These are phyloP conservation scores for Arremon brunneinucha DNA, from an alignment of 2,797 vertebrate species.

Conservation along the genomic window DNA sequence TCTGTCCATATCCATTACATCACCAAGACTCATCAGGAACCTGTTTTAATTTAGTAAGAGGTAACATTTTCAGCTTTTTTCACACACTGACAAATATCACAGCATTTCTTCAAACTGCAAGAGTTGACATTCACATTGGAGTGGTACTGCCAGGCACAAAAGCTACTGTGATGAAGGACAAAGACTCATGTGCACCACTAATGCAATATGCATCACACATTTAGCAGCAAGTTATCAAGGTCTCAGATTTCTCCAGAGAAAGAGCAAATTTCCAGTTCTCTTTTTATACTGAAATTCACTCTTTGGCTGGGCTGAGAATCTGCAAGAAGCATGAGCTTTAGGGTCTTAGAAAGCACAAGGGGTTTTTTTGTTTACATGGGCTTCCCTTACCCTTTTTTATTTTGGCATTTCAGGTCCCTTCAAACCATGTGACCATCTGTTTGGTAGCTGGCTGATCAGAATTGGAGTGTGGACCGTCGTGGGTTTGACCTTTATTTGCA, in stretches of 20 bases:
- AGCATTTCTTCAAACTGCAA: neutral
- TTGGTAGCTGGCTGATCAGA: constrained; percentile 90
- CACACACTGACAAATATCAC: neutral
- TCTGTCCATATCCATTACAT: neutral
- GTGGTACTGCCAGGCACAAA: neutral
- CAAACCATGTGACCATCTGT: constrained; percentile 87
- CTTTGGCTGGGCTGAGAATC: neutral
- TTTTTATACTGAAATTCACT: neutral
- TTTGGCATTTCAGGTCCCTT: constrained; percentile 82
- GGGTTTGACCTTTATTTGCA: constrained; percentile 82
- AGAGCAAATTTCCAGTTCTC: neutral
- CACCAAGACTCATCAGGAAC: neutral
- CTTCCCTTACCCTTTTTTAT: neutral
- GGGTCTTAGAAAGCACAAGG: neutral
- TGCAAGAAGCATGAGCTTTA: neutral
- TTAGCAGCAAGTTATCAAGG: neutral
- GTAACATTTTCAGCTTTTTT: neutral
- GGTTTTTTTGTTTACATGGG: neutral
- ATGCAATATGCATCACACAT: neutral
- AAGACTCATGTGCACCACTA: neutral
- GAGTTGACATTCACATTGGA: neutral
- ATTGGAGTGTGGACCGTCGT: constrained; percentile 89
- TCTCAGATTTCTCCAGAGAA: neutral
- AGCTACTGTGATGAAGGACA: accelerated
- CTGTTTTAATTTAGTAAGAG: neutral